Evolutionary conservation across 1,140 invertebrate genomes (phyloP).

Genomic region (Piezodorus guildinii): DNA sequence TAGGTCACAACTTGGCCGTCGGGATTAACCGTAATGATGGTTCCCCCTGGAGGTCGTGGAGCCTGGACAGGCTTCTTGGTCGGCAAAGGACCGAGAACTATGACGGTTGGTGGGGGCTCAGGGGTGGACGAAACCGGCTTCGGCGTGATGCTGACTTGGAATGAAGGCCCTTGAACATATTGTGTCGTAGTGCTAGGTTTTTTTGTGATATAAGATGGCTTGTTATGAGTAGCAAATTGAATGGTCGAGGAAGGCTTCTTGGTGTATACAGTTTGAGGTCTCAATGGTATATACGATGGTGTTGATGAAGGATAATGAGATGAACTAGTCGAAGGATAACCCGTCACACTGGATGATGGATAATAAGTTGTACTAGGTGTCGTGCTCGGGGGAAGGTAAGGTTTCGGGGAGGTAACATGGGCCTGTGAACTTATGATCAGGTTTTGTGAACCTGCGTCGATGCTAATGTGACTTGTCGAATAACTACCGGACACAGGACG

Average conservation of each 20-base stretch:
- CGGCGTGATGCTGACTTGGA: slow-evolving; percentile 30
- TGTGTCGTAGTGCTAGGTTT: slow-evolving; percentile 28
- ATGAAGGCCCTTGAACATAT: slow-evolving; percentile 31
- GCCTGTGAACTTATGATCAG: background rate
- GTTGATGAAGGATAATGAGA: slow-evolving; percentile 29
- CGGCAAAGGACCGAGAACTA: slow-evolving; percentile 47
- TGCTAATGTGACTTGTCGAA: background rate
- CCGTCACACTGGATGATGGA: slow-evolving; percentile 22
- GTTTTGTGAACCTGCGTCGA: background rate
- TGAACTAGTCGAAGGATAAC: slow-evolving; percentile 21
- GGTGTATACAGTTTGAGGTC: slow-evolving; percentile 1
- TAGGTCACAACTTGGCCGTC: slow-evolving; percentile 22
- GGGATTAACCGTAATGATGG: slow-evolving; percentile 23
- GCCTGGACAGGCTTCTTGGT: slow-evolving; percentile 23
- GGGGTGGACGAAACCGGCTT: slow-evolving; percentile 28
- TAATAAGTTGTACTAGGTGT: slow-evolving; percentile 29
- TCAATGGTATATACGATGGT: background rate
- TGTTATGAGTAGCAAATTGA: slow-evolving; percentile 13
- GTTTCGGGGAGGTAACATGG: slow-evolving; percentile 15
- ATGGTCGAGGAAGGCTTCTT: slow-evolving; percentile 9
- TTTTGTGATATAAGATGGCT: slow-evolving; percentile 11
- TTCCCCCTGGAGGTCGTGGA: slow-evolving; percentile 28
- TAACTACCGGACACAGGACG: background rate
- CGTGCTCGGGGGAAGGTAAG: slow-evolving; percentile 20
- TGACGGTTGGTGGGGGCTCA: slow-evolving; percentile 56